Conservation (phyloP, 1,140 invertebrate genomes). For the Holotrichia oblita region DNA sequence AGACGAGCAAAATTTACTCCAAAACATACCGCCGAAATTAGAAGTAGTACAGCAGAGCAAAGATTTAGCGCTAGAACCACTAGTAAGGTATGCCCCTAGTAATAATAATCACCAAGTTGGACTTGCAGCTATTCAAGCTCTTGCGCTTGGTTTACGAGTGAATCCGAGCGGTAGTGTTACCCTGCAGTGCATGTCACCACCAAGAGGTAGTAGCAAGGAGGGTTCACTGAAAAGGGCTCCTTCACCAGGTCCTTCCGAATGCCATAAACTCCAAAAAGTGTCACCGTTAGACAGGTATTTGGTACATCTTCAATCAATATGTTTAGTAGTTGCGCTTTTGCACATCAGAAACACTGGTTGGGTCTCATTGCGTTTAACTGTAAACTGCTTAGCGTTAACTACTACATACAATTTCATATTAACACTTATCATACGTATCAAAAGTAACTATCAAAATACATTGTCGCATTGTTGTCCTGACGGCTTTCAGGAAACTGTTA, state of each 20-base stretch:
- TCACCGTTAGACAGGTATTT: slow-evolving; percentile 60
- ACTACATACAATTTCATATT: background rate
- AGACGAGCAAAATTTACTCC: slow-evolving; percentile 73
- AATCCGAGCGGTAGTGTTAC: slow-evolving; percentile 58
- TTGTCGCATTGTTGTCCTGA: background rate
- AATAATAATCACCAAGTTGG: slow-evolving; percentile 71
- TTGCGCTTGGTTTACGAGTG: slow-evolving; percentile 62
- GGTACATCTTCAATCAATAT: slow-evolving; percentile 6
- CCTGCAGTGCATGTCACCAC: slow-evolving; percentile 58
- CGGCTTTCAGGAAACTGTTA: background rate
- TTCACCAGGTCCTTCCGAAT: slow-evolving; percentile 55
- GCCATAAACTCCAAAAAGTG: slow-evolving; percentile 59
- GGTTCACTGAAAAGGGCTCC: slow-evolving; percentile 58
- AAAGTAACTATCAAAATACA: too few species aligned
- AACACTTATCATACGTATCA: background rate
- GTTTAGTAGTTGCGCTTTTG: slow-evolving; percentile 22
- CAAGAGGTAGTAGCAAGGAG: slow-evolving; percentile 60
- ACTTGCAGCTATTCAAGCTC: slow-evolving; percentile 69
- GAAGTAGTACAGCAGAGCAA: slow-evolving; percentile 66
- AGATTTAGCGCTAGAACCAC: slow-evolving; percentile 60
- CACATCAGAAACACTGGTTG: slow-evolving; percentile 13
- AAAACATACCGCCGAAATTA: slow-evolving; percentile 67
- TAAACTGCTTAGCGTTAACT: background rate
- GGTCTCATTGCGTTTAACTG: background rate
- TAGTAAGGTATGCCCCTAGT: slow-evolving; percentile 57